Evolutionary conservation across 2,888 invertebrate genomes (phyloP).

Genomic region (Megaustenia siamemsis): DNA sequence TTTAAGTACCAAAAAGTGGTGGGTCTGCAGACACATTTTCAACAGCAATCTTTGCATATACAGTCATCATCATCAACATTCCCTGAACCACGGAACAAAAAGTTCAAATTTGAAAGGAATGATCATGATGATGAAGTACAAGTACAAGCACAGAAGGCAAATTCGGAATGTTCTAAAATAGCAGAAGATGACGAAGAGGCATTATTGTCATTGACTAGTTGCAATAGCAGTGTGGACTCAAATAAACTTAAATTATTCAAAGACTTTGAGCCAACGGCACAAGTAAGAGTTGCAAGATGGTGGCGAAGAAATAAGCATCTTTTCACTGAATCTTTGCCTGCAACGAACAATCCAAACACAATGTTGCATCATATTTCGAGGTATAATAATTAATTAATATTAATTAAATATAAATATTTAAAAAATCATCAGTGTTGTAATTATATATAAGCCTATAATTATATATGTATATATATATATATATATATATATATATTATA

Average conservation of each 20-base stretch:
- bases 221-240: background rate
- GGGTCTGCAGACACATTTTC: background rate
- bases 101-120: background rate
- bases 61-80: background rate
- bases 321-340: slow-evolving; percentile 52
- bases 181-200: no score
- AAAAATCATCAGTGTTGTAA: no score
- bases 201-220: background rate
- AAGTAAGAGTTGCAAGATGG: slow-evolving; percentile 68
- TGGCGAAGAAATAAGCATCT: slow-evolving; percentile 61
- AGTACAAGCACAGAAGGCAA: no score
- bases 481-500: no score
- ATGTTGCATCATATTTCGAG: slow-evolving; percentile 62
- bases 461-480: no score
- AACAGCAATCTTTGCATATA: background rate
- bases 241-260: background rate
- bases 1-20: no score
- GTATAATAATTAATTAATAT: slow-evolving; percentile 58
- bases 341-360: slow-evolving; percentile 65
- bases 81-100: background rate
- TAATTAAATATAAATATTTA: no score
- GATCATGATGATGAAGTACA: no score
- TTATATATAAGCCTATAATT: no score
- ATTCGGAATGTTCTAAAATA: background rate
- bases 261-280: slow-evolving; percentile 60